Conservation (phyloP, 2,888 invertebrate genomes). For the Temnothorax rugatulus region DNA sequence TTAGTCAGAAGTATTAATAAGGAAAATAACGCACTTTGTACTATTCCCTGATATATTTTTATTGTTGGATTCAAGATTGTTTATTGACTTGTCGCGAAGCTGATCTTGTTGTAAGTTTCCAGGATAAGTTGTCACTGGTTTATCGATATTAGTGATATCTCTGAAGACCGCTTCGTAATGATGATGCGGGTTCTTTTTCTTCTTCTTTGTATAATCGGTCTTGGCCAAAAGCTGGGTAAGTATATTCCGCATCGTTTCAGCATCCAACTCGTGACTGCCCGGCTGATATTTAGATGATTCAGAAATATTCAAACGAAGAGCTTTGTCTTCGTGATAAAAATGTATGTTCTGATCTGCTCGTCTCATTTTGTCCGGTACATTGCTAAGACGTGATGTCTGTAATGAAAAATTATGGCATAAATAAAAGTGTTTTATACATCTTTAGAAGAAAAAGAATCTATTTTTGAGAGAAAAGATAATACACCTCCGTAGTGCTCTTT, state of each 20-base stretch:
- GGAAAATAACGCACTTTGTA: conserved; percentile 32
- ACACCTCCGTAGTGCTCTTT: conserved; percentile 65
- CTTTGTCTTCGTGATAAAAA: conserved; percentile 87
- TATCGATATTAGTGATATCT: conserved; percentile 80
- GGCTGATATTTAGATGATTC: conserved; percentile 59
- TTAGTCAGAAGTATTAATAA: neutral
- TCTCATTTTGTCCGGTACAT: conserved; percentile 89
- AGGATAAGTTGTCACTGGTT: conserved; percentile 68
- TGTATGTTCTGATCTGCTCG: conserved; percentile 89
- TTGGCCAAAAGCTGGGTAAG: conserved; percentile 79
- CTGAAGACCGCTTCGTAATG: conserved; percentile 81
- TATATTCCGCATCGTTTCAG: conserved; percentile 80
- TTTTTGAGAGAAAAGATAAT: neutral
- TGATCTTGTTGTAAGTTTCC: neutral
- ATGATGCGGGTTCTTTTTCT: conserved; percentile 79
- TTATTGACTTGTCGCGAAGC: neutral
- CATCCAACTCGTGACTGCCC: conserved; percentile 82
- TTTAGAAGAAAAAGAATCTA: neutral
- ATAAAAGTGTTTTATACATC: neutral
- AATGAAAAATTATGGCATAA: conserved; percentile 15
- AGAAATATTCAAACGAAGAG: conserved; percentile 57
- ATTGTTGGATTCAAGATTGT: neutral
- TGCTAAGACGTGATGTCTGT: conserved; percentile 87
- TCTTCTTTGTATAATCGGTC: conserved; percentile 78
- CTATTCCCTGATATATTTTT: conserved; percentile 4